phyloP scores from a whole-genome alignment of 1,140 invertebrate species.

The Manduca sexta region DNA sequence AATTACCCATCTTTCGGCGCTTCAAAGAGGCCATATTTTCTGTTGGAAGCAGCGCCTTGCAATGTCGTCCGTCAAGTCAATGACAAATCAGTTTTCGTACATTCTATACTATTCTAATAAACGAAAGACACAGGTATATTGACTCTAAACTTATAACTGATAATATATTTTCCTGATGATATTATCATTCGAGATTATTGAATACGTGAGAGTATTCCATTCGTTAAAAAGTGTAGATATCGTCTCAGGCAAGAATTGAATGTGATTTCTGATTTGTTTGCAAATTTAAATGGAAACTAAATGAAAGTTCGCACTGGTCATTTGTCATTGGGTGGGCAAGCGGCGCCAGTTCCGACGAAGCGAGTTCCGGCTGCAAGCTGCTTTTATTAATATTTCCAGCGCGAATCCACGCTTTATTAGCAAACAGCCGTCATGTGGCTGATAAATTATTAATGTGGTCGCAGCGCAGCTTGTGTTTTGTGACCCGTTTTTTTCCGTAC shows the following conservation, averaged over 20 bases:
- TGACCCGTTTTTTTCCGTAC: constrained; percentile 45
- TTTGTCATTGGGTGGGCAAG: constrained; percentile 53
- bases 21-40: constrained; percentile 64
- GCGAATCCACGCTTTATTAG: constrained; percentile 69
- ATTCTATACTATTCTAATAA: constrained; percentile 14
- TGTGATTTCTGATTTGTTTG: constrained; percentile 18
- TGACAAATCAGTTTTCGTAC: constrained; percentile 61
- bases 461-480: constrained; percentile 54
- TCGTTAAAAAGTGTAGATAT: constrained; percentile 12
- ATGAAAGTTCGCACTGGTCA: constrained; percentile 59
- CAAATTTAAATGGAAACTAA: constrained; percentile 63
- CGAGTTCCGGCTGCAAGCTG: constrained; percentile 58
- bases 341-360: constrained; percentile 28
- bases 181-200: no score
- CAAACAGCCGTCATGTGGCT: constrained; percentile 68
- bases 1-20: constrained; percentile 68
- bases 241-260: background rate
- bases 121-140: no score
- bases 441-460: constrained; percentile 72
- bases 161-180: no score
- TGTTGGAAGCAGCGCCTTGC: constrained; percentile 54
- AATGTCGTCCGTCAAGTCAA: constrained; percentile 57
- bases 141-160: no score
- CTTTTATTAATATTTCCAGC: constrained; percentile 72
- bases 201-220: no score